Evolutionary conservation across 2,113 vertebrate species (phyloP).

Genomic region (Seriola quinqueradiata): DNA sequence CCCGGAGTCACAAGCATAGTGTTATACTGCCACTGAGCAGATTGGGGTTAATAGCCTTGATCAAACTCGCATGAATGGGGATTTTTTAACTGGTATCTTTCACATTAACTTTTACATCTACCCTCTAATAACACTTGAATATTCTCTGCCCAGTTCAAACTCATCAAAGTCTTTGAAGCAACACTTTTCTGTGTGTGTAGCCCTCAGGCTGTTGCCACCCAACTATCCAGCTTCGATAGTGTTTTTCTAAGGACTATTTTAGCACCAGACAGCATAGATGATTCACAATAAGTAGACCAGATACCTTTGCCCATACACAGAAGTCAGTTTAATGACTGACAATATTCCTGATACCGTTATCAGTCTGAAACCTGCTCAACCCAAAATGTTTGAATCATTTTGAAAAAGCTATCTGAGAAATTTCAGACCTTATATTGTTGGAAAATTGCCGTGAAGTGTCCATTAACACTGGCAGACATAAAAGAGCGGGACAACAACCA

Average conservation of each 20-base stretch:
- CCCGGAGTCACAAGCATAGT: background rate
- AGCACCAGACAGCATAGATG: conserved; percentile 11
- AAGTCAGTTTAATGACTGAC: conserved; percentile 18
- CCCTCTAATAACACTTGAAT: conserved; percentile 42
- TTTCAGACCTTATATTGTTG: conserved; percentile 13
- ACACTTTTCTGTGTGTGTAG: conserved; percentile 3
- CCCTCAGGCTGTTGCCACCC: conserved; percentile 38
- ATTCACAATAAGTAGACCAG: conserved; percentile 33
- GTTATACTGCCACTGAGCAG: background rate
- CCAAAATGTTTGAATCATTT: background rate
- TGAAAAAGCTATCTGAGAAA: conserved; percentile 11
- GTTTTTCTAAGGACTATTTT: conserved; percentile 22
- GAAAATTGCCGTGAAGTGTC: conserved; percentile 24
- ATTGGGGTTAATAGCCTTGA: background rate
- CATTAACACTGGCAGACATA: conserved; percentile 6
- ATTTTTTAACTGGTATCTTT: conserved; percentile 17
- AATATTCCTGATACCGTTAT: conserved; percentile 15
- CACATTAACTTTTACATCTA: conserved; percentile 43
- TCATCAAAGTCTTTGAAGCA: conserved; percentile 39
- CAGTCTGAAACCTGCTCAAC: background rate
- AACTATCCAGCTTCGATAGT: conserved; percentile 29
- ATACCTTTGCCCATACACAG: conserved; percentile 10
- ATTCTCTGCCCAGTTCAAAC: conserved; percentile 22
- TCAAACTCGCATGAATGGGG: background rate
- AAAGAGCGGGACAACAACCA: background rate